Conservation (phyloP, 2,888 invertebrate species). For the Blomia tropicalis region DNA sequence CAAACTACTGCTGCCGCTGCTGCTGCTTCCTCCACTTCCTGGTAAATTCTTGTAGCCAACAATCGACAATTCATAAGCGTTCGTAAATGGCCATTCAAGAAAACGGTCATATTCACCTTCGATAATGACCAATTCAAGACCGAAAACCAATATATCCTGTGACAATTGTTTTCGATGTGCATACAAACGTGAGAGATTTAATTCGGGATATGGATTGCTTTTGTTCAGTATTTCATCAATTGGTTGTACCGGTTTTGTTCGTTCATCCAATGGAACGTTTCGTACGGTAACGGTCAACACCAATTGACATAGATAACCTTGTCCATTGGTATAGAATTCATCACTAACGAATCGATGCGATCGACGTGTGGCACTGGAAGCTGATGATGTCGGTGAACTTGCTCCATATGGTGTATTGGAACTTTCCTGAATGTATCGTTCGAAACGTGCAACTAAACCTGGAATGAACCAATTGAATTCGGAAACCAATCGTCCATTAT, state of each 20-base stretch:
- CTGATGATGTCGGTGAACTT: neutral
- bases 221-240: neutral
- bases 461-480: slow-evolving; percentile 31
- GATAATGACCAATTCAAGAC: slow-evolving; percentile 30
- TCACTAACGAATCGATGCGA: slow-evolving; percentile 28
- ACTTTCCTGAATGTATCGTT: slow-evolving; percentile 13
- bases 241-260: neutral
- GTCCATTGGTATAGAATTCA: slow-evolving; percentile 31
- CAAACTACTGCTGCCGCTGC: neutral
- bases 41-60: slow-evolving; percentile 14
- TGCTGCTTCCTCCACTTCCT: neutral
- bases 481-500: slow-evolving; percentile 29
- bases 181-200: neutral
- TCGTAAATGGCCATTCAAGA: slow-evolving; percentile 31
- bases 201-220: neutral
- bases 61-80: slow-evolving; percentile 28
- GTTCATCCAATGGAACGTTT: slow-evolving; percentile 1
- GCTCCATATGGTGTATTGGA: neutral
- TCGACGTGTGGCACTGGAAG: neutral
- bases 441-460: slow-evolving; percentile 30
- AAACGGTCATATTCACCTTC: slow-evolving; percentile 30
- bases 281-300: slow-evolving; percentile 27
- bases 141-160: slow-evolving; percentile 26
- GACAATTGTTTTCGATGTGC: neutral
- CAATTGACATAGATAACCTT: slow-evolving; percentile 31